Evolutionary conservation across 2,888 invertebrate genomes (phyloP).

Genomic region (Drepana falcataria): DNA sequence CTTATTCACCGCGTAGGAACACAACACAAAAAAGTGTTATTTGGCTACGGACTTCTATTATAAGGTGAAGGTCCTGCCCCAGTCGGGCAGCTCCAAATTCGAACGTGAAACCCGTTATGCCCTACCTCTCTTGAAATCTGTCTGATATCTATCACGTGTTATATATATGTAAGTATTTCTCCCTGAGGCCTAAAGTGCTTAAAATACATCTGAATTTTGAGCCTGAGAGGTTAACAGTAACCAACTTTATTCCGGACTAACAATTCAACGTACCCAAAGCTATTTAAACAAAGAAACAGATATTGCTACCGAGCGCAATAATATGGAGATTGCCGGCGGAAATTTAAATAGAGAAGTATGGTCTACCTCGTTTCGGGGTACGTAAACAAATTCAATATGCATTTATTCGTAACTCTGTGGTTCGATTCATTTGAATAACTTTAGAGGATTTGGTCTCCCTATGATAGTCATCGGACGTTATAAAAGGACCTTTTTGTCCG

Average conservation of each 20-base stretch:
- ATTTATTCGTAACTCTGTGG: conserved; percentile 67
- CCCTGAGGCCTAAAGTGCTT: no score
- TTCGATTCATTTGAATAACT: conserved; percentile 68
- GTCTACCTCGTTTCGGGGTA: conserved; percentile 57
- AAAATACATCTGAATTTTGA: no score
- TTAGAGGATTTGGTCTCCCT: conserved; percentile 47
- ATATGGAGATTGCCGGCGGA: conserved; percentile 61
- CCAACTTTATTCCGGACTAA: neutral
- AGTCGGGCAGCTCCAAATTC: no score
- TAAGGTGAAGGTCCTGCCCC: no score
- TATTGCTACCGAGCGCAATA: conserved; percentile 45
- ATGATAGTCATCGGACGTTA: neutral
- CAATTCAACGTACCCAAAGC: conserved; percentile 6
- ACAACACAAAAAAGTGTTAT: no score
- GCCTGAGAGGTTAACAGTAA: no score
- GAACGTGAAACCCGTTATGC: no score
- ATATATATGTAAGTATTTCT: no score
- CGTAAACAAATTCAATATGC: conserved; percentile 76
- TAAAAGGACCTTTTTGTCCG: neutral
- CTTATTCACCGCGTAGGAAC: no score
- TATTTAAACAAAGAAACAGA: conserved; percentile 37
- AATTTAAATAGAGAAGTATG: conserved; percentile 69
- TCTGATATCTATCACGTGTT: no score
- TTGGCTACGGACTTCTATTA: no score
- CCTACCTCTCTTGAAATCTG: no score